phyloP scores from a whole-genome alignment of 2,888 invertebrate genomes.

The Drosophila pseudotalamancana region DNA sequence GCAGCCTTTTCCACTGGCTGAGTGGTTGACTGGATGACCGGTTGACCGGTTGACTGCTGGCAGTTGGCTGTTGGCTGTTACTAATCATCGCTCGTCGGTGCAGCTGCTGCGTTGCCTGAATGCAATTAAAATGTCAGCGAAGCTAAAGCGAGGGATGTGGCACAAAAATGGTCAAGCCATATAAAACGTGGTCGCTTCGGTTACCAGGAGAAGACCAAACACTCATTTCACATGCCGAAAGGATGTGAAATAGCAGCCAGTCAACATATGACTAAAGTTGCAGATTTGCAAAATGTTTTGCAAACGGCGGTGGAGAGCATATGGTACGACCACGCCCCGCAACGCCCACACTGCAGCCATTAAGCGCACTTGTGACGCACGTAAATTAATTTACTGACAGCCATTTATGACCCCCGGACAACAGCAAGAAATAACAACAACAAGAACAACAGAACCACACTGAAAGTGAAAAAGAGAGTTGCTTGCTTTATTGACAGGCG shows the following conservation, averaged over 20 bases:
- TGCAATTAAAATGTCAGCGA: constrained; percentile 75
- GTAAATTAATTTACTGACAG: constrained; percentile 73
- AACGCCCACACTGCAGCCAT: constrained; percentile 50
- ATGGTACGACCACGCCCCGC: constrained; percentile 27
- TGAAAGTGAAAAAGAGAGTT: constrained; percentile 33
- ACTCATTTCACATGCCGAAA: constrained; percentile 59
- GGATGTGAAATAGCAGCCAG: constrained; percentile 15
- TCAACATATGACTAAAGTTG: constrained; percentile 43
- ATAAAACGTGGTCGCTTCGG: constrained; percentile 1
- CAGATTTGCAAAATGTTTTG: constrained; percentile 49
- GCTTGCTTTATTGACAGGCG: constrained; percentile 64
- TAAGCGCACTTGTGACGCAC: constrained; percentile 72
- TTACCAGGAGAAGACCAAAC: constrained; percentile 34
- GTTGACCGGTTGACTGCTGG: constrained; percentile 21
- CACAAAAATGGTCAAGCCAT: constrained; percentile 37
- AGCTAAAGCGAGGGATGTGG: constrained; percentile 20
- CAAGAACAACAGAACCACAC: constrained; percentile 9
- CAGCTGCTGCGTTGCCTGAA: constrained; percentile 52
- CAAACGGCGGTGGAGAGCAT: constrained; percentile 21
- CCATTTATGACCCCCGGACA: constrained; percentile 56
- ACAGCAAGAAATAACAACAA: constrained; percentile 14
- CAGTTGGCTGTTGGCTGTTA: constrained; percentile 41
- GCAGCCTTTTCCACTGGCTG: constrained; percentile 21
- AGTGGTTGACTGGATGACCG: constrained; percentile 13
- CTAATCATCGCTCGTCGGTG: constrained; percentile 21